phyloP scores from a whole-genome alignment of 2,113 vertebrate genomes.

The Eleginops maclovinus region DNA sequence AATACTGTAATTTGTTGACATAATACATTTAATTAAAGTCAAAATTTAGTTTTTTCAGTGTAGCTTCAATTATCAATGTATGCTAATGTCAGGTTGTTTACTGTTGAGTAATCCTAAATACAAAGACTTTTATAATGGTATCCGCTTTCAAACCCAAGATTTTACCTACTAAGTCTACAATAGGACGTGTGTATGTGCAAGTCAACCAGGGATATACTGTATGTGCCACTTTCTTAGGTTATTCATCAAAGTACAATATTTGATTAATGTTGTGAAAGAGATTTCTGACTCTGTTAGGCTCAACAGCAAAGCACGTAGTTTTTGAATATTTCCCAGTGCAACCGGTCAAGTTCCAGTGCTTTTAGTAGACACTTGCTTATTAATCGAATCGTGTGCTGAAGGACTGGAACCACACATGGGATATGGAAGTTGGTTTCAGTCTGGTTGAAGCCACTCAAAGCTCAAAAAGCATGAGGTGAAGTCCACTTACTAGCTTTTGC shows the following conservation, averaged over 20 bases:
- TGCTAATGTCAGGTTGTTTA: slow-evolving; percentile 42
- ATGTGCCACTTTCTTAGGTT: slow-evolving; percentile 25
- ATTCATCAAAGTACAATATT: slow-evolving; percentile 8
- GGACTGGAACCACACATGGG: neutral
- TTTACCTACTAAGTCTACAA: neutral
- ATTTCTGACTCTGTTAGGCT: slow-evolving; percentile 6
- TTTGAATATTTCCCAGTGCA: slow-evolving; percentile 11
- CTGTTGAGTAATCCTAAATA: neutral
- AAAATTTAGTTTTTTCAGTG: too few relatives aligned
- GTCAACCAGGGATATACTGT: slow-evolving; percentile 11
- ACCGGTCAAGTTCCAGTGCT: neutral
- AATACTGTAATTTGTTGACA: too few relatives aligned
- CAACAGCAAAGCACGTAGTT: neutral
- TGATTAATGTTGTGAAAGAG: slow-evolving; percentile 19
- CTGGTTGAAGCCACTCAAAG: neutral
- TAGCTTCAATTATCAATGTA: neutral
- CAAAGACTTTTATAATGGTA: slow-evolving; percentile 32
- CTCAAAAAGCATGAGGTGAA: neutral
- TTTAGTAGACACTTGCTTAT: neutral
- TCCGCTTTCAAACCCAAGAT: slow-evolving; percentile 11
- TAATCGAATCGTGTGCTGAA: neutral
- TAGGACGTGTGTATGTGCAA: neutral
- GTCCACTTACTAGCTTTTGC: neutral
- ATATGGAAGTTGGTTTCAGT: neutral
- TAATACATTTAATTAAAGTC: too few relatives aligned